Percentiles rank a stretch among this genome's conserved stretches.
phyloP scores from a whole-genome alignment of 2,888 invertebrate genomes.

The Ennomos fuscantarius region DNA sequence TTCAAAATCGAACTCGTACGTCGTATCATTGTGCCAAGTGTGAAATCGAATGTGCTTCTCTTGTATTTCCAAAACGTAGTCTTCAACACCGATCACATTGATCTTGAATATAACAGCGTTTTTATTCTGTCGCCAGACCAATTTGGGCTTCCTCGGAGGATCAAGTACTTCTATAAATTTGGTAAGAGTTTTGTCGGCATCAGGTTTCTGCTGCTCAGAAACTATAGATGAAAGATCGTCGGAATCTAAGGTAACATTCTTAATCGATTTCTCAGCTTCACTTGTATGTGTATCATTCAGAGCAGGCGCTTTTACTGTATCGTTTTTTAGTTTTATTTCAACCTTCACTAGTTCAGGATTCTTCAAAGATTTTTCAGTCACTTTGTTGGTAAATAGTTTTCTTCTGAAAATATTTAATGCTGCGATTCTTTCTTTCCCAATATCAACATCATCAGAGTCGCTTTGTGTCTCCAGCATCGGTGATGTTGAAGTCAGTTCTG shows the following conservation, averaged over 20 bases:
- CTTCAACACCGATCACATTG: constrained; percentile 59
- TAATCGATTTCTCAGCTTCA: background rate
- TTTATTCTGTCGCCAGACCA: constrained; percentile 71
- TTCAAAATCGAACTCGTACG: constrained; percentile 68
- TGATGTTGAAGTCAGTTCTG: background rate
- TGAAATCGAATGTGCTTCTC: constrained; percentile 58
- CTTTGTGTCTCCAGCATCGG: background rate
- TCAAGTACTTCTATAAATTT: constrained; percentile 30
- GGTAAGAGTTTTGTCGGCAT: constrained; percentile 11
- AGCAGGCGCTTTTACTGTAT: too few relatives aligned
- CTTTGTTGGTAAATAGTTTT: constrained; percentile 6
- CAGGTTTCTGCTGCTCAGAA: constrained; percentile 13
- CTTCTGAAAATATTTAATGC: constrained; percentile 10
- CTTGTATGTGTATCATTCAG: too few relatives aligned
- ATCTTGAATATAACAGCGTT: constrained; percentile 62
- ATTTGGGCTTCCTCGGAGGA: constrained; percentile 56
- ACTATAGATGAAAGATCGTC: constrained; percentile 51
- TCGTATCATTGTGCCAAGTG: constrained; percentile 50
- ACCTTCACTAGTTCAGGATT: background rate
- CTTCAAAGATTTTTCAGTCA: background rate
- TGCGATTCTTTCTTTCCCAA: background rate
- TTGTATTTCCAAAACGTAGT: constrained; percentile 60
- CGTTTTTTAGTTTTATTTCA: background rate
- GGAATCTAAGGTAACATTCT: constrained; percentile 45
- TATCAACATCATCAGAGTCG: constrained; percentile 22